These are phyloP conservation scores for Beroe forskalii DNA, from an alignment of 37 sponge, comb jelly and placozoan genomes.

Conservation along the genomic window DNA sequence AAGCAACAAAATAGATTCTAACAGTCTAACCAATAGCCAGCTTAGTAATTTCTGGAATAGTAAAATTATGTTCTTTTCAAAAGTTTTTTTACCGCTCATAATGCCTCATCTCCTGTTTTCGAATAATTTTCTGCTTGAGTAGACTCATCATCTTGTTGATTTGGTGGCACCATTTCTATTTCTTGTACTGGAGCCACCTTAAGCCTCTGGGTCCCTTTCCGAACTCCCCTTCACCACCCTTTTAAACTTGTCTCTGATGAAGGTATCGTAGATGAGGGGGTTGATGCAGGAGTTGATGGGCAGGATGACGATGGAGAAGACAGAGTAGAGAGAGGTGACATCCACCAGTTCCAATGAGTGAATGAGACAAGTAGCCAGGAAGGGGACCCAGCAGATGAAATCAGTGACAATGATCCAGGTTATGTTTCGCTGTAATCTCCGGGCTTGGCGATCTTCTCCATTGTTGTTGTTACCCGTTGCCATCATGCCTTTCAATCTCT, in stretches of 20 bases:
- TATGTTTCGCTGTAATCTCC: not conserved
- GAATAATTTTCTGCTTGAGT: too few relatives aligned
- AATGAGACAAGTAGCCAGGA: not conserved
- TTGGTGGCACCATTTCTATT: too few relatives aligned
- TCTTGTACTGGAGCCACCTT: too few relatives aligned
- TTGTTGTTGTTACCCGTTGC: not conserved
- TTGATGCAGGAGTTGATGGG: constrained; percentile 43
- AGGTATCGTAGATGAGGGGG: constrained; percentile 29
- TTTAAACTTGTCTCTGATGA: not conserved
- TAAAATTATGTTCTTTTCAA: too few relatives aligned
- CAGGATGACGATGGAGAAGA: constrained; percentile 13
- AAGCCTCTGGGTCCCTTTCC: too few relatives aligned
- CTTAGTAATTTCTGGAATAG: too few relatives aligned
- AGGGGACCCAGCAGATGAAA: constrained; percentile 52
- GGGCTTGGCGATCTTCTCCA: not conserved
- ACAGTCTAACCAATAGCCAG: too few relatives aligned
- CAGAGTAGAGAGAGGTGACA: not conserved
- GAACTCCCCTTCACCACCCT: too few relatives aligned
- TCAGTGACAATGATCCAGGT: constrained; percentile 20
- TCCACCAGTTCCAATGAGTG: not conserved
- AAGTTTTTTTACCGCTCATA: too few relatives aligned
- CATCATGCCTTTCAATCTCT: not conserved
- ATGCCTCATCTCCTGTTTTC: too few relatives aligned
- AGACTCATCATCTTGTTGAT: not conserved
- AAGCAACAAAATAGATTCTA: too few relatives aligned